Evolutionary conservation across 2,113 vertebrate genomes (phyloP).

Genomic region (Phalacrocorax brasilianus): DNA sequence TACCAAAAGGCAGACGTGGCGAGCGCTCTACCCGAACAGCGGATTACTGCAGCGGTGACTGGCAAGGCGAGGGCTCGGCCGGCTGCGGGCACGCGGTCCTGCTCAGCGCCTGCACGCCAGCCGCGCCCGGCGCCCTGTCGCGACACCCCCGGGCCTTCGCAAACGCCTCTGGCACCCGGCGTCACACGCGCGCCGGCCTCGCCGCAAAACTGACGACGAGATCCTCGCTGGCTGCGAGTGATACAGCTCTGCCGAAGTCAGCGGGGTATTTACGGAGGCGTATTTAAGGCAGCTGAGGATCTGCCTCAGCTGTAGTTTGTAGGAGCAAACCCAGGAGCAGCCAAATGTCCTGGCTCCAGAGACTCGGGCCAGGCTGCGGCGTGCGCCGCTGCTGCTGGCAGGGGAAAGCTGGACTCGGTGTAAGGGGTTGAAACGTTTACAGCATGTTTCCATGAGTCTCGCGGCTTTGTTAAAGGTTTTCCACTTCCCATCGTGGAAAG

Average conservation of each 20-base stretch:
- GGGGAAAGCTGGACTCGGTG: not conserved
- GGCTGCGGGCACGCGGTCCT: rapidly evolving
- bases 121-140: rapidly evolving
- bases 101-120: not conserved
- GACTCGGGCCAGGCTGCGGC: not conserved
- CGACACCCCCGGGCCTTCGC: rapidly evolving
- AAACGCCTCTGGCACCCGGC: rapidly evolving
- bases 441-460: rapidly evolving
- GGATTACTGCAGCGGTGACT: not conserved
- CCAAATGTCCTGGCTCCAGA: not conserved
- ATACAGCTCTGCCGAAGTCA: not conserved
- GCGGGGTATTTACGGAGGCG: no score
- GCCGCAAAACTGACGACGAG: rapidly evolving
- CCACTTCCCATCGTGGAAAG: not conserved
- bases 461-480: not conserved
- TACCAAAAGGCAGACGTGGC: not conserved
- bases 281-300: rapidly evolving
- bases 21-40: not conserved
- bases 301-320: not conserved
- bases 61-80: not conserved
- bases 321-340: not conserved
- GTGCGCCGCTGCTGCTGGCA: not conserved
- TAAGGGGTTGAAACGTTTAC: not conserved
- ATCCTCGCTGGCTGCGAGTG: rapidly evolving
- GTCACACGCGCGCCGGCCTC: rapidly evolving